These are phyloP conservation scores for Pleuronectes platessa DNA, from an alignment of 2,113 vertebrate genomes.

Conservation along the genomic window DNA sequence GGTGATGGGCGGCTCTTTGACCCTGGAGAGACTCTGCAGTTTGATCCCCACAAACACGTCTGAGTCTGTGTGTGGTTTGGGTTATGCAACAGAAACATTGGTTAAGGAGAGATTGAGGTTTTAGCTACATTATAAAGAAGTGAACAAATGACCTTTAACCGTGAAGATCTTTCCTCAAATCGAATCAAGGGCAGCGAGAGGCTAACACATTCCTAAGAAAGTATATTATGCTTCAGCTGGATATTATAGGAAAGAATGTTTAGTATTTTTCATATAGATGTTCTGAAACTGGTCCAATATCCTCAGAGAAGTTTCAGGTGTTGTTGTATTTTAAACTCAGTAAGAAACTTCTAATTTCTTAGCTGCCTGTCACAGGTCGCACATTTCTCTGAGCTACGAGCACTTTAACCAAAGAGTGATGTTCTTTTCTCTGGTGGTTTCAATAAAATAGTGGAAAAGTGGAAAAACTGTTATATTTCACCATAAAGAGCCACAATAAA, in stretches of 20 bases:
- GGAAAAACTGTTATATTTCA: background rate
- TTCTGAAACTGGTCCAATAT: background rate
- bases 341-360: background rate
- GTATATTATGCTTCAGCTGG: too few relatives aligned
- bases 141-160: too few relatives aligned
- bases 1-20: background rate
- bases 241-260: too few relatives aligned
- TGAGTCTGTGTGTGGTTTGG: background rate
- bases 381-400: background rate
- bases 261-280: background rate
- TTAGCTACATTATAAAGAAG: background rate
- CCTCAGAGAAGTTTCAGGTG: background rate
- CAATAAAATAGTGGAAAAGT: background rate
- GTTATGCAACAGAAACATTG: background rate
- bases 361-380: background rate
- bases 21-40: background rate
- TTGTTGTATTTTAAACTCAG: background rate
- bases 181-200: too few relatives aligned
- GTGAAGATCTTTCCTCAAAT: too few relatives aligned
- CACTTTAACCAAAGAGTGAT: background rate
- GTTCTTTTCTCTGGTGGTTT: background rate
- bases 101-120: background rate
- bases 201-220: too few relatives aligned
- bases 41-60: background rate
- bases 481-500: background rate